These are phyloP conservation scores for Rhagophthalmus giganteus DNA, from an alignment of 2,888 invertebrate genomes.

Conservation along the genomic window DNA sequence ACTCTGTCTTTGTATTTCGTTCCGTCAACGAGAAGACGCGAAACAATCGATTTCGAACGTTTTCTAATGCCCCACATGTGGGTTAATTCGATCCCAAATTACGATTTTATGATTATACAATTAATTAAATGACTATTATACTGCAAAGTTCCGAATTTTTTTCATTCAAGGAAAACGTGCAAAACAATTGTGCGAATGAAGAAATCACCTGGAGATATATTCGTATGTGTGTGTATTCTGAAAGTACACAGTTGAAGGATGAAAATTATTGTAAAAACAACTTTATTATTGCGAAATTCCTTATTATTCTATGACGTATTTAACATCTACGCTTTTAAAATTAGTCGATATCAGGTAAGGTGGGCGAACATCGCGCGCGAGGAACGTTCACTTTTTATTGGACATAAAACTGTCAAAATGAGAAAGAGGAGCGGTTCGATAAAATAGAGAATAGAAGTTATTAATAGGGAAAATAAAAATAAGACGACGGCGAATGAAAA, in stretches of 20 bases:
- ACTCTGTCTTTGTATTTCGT: too few species aligned
- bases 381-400: background rate
- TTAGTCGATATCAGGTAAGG: too few species aligned
- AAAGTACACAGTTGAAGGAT: constrained; percentile 5
- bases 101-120: background rate
- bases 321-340: background rate
- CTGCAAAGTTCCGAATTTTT: background rate
- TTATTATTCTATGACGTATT: background rate
- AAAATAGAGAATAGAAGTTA: too few species aligned
- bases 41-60: too few species aligned
- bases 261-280: constrained; percentile 2
- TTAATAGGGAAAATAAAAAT: too few species aligned
- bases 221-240: too few species aligned
- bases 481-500: too few species aligned
- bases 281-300: background rate
- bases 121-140: background rate
- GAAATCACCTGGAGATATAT: constrained; percentile 7
- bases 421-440: too few species aligned
- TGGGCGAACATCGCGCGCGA: background rate
- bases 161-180: constrained; percentile 7
- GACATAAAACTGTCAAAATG: too few species aligned
- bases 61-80: too few species aligned
- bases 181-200: constrained; percentile 2
- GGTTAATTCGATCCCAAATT: too few species aligned
- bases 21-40: too few species aligned